Evolutionary conservation across 2,113 vertebrate genomes (phyloP), one percentile per base, ranked within the genome.

Genomic region (Pantherophis guttatus): DNA sequence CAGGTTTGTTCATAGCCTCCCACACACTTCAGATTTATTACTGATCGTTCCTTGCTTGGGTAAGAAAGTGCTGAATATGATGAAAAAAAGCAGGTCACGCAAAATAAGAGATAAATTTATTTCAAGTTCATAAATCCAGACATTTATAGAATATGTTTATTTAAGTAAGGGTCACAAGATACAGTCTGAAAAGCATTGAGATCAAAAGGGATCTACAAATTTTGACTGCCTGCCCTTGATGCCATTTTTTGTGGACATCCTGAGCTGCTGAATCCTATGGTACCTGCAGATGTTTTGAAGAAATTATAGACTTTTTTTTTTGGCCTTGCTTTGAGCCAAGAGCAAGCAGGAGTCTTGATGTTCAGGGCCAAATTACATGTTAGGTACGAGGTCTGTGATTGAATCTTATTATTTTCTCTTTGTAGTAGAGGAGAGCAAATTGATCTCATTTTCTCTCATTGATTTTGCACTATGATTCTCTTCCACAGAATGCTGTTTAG

Each of bases 71-170:
- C 89, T 24, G 50, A 15, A 57, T 54, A 8, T 87, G 90, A 33
- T 17, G 65, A 9, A 94, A 91, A 93, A 94, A 26, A 90, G 29
- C 21, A 17, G 93, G 70, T 12, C 93, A 39, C 39, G 91, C 13
- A 91, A 33, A 55, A 85, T 26, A n/a, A 90, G 70, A 19, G 11
- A 52, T 17, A 44, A 8, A 26, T 15, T 89, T 88, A 86, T 58
- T 52, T 94, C 4, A 24, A 3, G 52, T 11, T 48, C 8, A 48
- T 50, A 52, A 91, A 59, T 54, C 48, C n/a, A 90, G 81, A 39
- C 48, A 1, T 86, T 93, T 86, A 90, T 59, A 86, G 23, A 17
- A 90, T 93, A 33, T 3, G 1, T 90, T 90, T 86, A 44, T 93
- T 85, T 58, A 59, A 90, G n/a, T n/a, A 62, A 0, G 23, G 44